These are phyloP conservation scores for Drosophila mercatorum DNA, from an alignment of 2,888 invertebrate genomes.

Conservation along the genomic window DNA sequence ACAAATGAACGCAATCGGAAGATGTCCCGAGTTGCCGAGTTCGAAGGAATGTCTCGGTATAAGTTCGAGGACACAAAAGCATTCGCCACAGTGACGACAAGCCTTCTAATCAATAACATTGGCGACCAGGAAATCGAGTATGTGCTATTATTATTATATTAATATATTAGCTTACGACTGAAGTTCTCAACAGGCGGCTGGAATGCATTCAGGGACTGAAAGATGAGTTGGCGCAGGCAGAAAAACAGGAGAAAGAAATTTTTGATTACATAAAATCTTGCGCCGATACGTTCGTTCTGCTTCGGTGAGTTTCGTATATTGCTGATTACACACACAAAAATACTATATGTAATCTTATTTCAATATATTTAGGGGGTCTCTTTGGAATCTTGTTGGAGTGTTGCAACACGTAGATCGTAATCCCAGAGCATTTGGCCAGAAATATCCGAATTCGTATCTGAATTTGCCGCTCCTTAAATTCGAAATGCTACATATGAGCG, in stretches of 20 bases:
- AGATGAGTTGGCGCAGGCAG: constrained; percentile 48
- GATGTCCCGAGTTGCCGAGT: constrained; percentile 67
- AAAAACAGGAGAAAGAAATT: constrained; percentile 51
- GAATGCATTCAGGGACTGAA: constrained; percentile 66
- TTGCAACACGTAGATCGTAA: constrained; percentile 74
- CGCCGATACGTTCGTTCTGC: constrained; percentile 67
- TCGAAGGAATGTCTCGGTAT: constrained; percentile 59
- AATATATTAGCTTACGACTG: neutral
- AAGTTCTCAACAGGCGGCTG: constrained; percentile 62
- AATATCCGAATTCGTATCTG: constrained; percentile 79
- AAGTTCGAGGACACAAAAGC: constrained; percentile 67
- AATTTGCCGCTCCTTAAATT: constrained; percentile 82
- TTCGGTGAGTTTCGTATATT: constrained; percentile 64
- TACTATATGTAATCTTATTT: neutral
- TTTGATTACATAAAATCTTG: constrained; percentile 67
- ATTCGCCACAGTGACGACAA: constrained; percentile 63
- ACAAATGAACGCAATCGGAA: constrained; percentile 75
- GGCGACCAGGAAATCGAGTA: constrained; percentile 80
- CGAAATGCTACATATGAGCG: constrained; percentile 70
- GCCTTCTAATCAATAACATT: constrained; percentile 76
- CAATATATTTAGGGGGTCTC: constrained; percentile 2
- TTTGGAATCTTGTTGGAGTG: constrained; percentile 81
- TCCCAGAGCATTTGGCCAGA: constrained; percentile 39
- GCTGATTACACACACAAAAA: neutral
- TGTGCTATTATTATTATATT: constrained; percentile 3